Evolutionary conservation across 2,888 invertebrate species (phyloP), one percentile per base, ranked within the genome.

Genomic region (Phyllotreta striolata): DNA sequence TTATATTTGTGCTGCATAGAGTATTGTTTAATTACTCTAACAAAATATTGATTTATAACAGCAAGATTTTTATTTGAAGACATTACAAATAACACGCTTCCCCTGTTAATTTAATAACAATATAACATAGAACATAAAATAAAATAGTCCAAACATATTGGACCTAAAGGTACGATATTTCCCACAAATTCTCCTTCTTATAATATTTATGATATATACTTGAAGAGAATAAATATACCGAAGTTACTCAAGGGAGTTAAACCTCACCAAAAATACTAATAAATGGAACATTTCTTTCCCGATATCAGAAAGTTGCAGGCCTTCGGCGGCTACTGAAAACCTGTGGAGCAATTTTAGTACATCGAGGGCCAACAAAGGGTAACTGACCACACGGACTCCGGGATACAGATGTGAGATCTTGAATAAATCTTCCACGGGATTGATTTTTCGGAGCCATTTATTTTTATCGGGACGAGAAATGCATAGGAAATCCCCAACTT

Each of bases 281-380:
- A 78, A 78, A 76, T 75, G 68, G 72, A 74, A 75, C 78, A 77
- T 78, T 79, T 77, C 77, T 76, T 74, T 73, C 71, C 73, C 72
- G 74, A 75, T 79, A 79, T 79, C 79, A 73, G 73, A 72, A 74
- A 75, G 74, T 74, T 75, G 76, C 79, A 79, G 77, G 72, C 74
- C 72, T 73, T 71, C 68, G 67, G 69, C 70, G 71, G 66, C 71
- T 71, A 67, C 70, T 69, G 70, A 74, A 73, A 72, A 79, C 77
- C 75, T 78, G 74, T 76, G 69, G 75, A 75, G 74, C 70, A 73
- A 76, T 76, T 75, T 74, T 75, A 73, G 75, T 74, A 73, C 72
- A 71, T 70, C 66, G 60, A 66, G 67, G 68, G 66, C 65, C 62
- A 66, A 66, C 64, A 66, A 63, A 66, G 64, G 68, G 63, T 66